Evolutionary conservation across 1,140 invertebrate genomes (phyloP).

Genomic region (Lerema accius): DNA sequence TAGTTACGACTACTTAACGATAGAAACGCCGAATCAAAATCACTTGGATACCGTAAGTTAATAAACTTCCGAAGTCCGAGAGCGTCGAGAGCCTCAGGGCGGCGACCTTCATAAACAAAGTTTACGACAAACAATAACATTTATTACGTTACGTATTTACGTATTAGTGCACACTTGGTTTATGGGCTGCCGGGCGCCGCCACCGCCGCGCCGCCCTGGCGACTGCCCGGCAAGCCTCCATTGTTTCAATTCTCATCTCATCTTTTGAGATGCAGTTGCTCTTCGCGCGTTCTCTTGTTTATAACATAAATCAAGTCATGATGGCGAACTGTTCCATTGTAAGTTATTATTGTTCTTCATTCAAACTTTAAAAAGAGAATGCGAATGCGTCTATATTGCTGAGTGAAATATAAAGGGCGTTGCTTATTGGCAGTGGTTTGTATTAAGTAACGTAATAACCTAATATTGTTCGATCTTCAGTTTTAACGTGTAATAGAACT

Average conservation of each 20-base stretch:
- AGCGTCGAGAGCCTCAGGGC: slow-evolving; percentile 49
- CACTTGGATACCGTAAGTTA: slow-evolving; percentile 52
- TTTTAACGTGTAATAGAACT: too few relatives aligned
- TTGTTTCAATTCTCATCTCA: slow-evolving; percentile 40
- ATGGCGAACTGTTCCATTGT: neutral
- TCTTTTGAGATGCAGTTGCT: slow-evolving; percentile 10
- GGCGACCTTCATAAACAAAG: slow-evolving; percentile 74
- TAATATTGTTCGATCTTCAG: too few relatives aligned
- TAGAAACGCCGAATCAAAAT: slow-evolving; percentile 49
- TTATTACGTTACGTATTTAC: slow-evolving; percentile 76
- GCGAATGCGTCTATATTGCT: too few relatives aligned
- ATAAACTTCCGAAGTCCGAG: slow-evolving; percentile 52
- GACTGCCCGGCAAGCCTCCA: slow-evolving; percentile 51
- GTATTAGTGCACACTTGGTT: slow-evolving; percentile 76
- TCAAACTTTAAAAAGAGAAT: too few relatives aligned
- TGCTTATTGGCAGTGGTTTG: neutral
- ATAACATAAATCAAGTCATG: neutral
- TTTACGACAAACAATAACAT: slow-evolving; percentile 81
- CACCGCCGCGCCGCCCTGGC: slow-evolving; percentile 39
- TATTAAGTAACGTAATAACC: neutral
- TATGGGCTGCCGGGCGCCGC: slow-evolving; percentile 64
- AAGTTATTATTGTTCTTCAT: too few relatives aligned
- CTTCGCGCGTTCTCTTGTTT: slow-evolving; percentile 6
- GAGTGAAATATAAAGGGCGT: too few relatives aligned
- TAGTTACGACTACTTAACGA: slow-evolving; percentile 37